A percentile compares a stretch with the other conserved stretches of the same genome.
Evolutionary conservation across 1,140 invertebrate species (phyloP).

Genomic region (Drosophila murphyi): DNA sequence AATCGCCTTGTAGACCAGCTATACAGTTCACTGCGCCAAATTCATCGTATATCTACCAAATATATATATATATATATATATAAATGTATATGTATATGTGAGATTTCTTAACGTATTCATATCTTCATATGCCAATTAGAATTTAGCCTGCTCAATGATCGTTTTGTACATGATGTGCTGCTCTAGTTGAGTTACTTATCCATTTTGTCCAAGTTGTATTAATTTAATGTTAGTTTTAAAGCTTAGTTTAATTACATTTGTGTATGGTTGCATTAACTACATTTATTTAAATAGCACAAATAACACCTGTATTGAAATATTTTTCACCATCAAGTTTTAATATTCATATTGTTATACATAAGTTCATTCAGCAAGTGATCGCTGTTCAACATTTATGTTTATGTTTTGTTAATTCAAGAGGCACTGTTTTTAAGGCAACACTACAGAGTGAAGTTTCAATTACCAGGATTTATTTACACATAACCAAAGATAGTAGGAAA

Average conservation of each 20-base stretch:
- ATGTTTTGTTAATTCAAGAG: slow-evolving; percentile 75
- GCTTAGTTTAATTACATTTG: slow-evolving; percentile 49
- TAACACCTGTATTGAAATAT: slow-evolving; percentile 81
- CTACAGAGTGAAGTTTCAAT: slow-evolving; percentile 84
- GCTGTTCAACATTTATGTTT: slow-evolving; percentile 56
- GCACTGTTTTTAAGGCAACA: slow-evolving; percentile 85
- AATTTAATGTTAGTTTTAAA: slow-evolving; percentile 41
- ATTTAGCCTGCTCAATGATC: slow-evolving; percentile 32
- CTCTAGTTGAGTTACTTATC: slow-evolving; percentile 35
- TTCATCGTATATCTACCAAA: slow-evolving; percentile 25
- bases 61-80: slow-evolving; percentile 10
- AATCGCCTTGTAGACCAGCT: slow-evolving; percentile 39
- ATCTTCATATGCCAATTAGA: slow-evolving; percentile 47
- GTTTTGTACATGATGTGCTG: slow-evolving; percentile 75
- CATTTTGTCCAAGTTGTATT: slow-evolving; percentile 31
- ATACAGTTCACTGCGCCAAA: slow-evolving; percentile 41
- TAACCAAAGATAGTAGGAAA: slow-evolving; percentile 24
- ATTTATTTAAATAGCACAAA: slow-evolving; percentile 74
- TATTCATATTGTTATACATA: slow-evolving; percentile 45
- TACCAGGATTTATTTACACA: slow-evolving; percentile 58
- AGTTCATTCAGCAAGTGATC: slow-evolving; percentile 40
- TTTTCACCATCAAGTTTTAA: slow-evolving; percentile 78
- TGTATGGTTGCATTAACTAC: slow-evolving; percentile 64
- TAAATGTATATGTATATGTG: slow-evolving; percentile 24
- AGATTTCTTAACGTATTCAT: slow-evolving; percentile 32